Evolutionary conservation across 2,797 vertebrate species (phyloP), one percentile per base, ranked within the genome.

Genomic region (Helicolenus hilgendorfi): DNA sequence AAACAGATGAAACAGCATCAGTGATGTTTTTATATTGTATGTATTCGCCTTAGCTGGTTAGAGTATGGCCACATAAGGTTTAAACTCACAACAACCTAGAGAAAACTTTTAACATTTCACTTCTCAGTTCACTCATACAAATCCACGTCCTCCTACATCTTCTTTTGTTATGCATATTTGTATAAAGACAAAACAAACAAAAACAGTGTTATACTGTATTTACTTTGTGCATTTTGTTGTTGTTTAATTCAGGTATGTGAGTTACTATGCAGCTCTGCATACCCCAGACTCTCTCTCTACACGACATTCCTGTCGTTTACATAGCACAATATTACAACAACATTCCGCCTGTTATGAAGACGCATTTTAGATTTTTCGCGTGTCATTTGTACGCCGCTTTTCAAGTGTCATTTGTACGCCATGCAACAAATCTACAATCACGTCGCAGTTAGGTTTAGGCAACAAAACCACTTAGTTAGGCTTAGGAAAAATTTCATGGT

Each of bases 1-100:
- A 73, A 79, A 74, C 11, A 74, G 53, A 91, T 71, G 1, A 7
- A 56, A 36, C 79, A 64, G 41, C 31, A 29, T 38, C 33, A 31
- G 4, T 18, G 24, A 55, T 77, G 26, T 69, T 77, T 87, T 68
- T 14, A 76, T 45, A 70, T 33, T 69, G n/a, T 26, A 72, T 29
- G 29, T 29, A 22, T 81, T 38, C 10, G 2, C 20, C 15, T 69
- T 27, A 13, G 27, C 26, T 33, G 31, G 15, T 58, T 18, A 56
- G 26, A 65, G 11, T 33, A 53, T 0, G 1, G 13, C 22, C 18
- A 38, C 58, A 27, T 11, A 55, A 49, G 13, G 4, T 3, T 56
- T 4, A 45, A n/a, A 38, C 24, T 59, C 15, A 45, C n/a, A 63
- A 5, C 6, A 55, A 36, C 1, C 55, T 31, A 26, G 35, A 41